These are phyloP conservation scores for Lagorchestes hirsutus DNA, from an alignment of 2,797 vertebrate species.

Conservation along the genomic window DNA sequence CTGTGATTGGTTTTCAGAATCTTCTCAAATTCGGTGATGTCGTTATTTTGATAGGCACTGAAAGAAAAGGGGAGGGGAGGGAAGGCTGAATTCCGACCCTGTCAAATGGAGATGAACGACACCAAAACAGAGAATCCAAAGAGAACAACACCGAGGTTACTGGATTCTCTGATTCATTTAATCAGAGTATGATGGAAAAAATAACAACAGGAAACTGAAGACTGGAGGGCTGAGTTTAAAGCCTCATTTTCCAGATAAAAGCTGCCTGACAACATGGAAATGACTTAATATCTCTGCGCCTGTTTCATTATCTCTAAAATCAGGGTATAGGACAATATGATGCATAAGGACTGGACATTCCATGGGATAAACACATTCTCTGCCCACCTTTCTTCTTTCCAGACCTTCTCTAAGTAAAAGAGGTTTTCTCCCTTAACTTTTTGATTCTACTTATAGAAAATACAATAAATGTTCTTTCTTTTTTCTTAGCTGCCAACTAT, in stretches of 20 bases:
- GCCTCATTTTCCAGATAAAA: not conserved
- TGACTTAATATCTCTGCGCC: not conserved
- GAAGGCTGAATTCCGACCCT: slow-evolving; percentile 56
- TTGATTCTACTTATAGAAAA: slow-evolving; percentile 49
- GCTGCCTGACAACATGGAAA: not conserved
- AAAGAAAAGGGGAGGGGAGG: slow-evolving; percentile 58
- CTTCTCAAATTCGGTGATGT: slow-evolving; percentile 99
- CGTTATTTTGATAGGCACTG: slow-evolving; percentile 99
- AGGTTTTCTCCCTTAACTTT: slow-evolving; percentile 19
- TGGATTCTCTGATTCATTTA: slow-evolving; percentile 22
- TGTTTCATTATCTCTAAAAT: not conserved
- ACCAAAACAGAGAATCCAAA: slow-evolving; percentile 69
- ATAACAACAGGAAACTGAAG: not conserved
- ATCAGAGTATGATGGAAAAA: slow-evolving; percentile 52
- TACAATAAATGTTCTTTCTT: slow-evolving; percentile 42
- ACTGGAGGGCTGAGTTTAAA: not conserved
- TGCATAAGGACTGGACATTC: not conserved
- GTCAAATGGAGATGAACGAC: slow-evolving; percentile 64
- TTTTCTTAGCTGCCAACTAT: slow-evolving; percentile 18
- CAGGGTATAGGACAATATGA: not conserved
- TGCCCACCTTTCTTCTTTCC: not conserved
- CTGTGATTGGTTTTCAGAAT: slow-evolving; percentile 99
- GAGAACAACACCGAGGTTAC: slow-evolving; percentile 37
- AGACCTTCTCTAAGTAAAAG: slow-evolving; percentile 54
- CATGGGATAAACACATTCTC: not conserved